Base-by-base conservation (phyloP, 2,113 vertebrate species). In the Edolisoma coerulescens region DNA sequence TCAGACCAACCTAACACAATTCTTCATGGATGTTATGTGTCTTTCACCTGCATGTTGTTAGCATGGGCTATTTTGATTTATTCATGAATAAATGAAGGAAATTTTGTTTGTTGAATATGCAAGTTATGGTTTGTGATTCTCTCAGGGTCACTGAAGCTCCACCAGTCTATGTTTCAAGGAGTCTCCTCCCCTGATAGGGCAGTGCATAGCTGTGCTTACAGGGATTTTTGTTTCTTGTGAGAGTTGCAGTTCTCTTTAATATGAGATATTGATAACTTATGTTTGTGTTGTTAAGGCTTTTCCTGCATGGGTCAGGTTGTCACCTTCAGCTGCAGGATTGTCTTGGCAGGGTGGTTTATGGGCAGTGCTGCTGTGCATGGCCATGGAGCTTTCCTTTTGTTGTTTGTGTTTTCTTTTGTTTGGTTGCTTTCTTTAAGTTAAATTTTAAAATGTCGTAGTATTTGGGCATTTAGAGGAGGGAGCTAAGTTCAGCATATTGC, bases 1-100 rank as follows among this genome's bases (percentile, higher is more conserved):
- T 98, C 96, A 96, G 94, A 97, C 97, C 94, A 97, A 91, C 77
- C 96, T 96, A 96, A 97, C 96, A 93, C 96, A 96, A 91, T 95
- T 98, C 93, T 97, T 98, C 95, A 94, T 92, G 88, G 95, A 50
- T 82, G 96, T 96, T 94, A 1, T 49, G 18, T 94, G 89, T 96
- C 84, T 83, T 90, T 95, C 96, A 93, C 96, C 96, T 97, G 96
- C 97, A 97, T 94, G 96, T 86, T 95, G 79, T 88, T 94, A 60
- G 96, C 87, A 90, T 94, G 95, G 65, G 63, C 94, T 97, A 5
- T 94, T 76, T 95, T 96, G 89, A 68, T 94, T 87, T 97, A 54
- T 71, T 89, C 90, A 90, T 95, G n/a, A 86, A 54, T 81, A 91
- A 60, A 71, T 61, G 71, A 86, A 95, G 93, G 92, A 96, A 87